phyloP scores from a whole-genome alignment of 2,113 vertebrate genomes.

The Trematomus loennbergii region DNA sequence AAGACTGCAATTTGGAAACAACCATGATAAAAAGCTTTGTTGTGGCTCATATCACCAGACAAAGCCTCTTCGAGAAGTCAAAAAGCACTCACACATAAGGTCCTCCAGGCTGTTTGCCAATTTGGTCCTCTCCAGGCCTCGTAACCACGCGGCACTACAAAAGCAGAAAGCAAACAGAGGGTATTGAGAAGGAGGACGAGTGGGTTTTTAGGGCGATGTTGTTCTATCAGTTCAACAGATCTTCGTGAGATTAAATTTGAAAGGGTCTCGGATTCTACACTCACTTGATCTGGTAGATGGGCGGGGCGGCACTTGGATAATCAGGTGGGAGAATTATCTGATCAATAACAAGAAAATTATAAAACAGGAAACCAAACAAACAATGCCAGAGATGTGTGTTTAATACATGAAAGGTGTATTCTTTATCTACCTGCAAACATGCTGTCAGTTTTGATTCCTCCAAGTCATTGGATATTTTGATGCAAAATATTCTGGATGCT shows the following conservation, averaged over 20 bases:
- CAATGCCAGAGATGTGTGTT: neutral
- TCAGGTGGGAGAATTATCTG: slow-evolving; percentile 93
- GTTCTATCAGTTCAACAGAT: slow-evolving; percentile 57
- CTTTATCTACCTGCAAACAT: slow-evolving; percentile 90
- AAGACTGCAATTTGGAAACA: slow-evolving; percentile 11
- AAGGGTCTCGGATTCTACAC: slow-evolving; percentile 77
- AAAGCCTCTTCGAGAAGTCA: slow-evolving; percentile 35
- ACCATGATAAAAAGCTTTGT: slow-evolving; percentile 52
- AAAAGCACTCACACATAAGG: slow-evolving; percentile 92
- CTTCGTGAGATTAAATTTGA: slow-evolving; percentile 46
- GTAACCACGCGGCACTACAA: slow-evolving; percentile 94
- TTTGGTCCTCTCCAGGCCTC: slow-evolving; percentile 86
- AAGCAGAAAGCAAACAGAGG: slow-evolving; percentile 69
- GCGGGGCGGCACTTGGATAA: slow-evolving; percentile 92
- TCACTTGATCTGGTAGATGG: slow-evolving; percentile 96
- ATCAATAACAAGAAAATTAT: slow-evolving; percentile 33
- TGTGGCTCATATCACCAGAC: slow-evolving; percentile 39
- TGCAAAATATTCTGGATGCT: slow-evolving; percentile 93
- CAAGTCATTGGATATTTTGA: slow-evolving; percentile 88
- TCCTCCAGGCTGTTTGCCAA: slow-evolving; percentile 94
- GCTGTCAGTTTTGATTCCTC: slow-evolving; percentile 88
- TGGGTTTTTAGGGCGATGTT: slow-evolving; percentile 52
- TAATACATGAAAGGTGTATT: neutral
- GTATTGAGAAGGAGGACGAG: slow-evolving; percentile 62
- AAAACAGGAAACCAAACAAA: neutral